These are phyloP conservation scores for Vanessa tameamea DNA, from an alignment of 1,140 invertebrate genomes.

Conservation along the genomic window DNA sequence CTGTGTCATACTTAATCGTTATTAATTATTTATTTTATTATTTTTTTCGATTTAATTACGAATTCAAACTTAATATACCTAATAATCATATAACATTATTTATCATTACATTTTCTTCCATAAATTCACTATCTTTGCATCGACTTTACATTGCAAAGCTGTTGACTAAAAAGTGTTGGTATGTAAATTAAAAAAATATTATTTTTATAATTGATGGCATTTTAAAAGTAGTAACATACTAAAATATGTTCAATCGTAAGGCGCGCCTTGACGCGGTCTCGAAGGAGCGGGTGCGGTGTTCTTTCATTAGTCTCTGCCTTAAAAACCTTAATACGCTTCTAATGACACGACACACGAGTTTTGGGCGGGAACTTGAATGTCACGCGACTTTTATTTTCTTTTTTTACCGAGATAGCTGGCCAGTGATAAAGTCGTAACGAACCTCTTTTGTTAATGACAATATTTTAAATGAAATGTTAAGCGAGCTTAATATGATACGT, in stretches of 20 bases:
- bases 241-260: constrained; percentile 13
- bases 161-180: background rate
- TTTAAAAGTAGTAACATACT: background rate
- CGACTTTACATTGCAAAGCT: background rate
- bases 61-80: background rate
- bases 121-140: too few species aligned
- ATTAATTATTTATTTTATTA: constrained; percentile 1
- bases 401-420: constrained; percentile 40
- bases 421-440: constrained; percentile 32
- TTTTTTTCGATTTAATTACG: background rate
- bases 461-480: constrained; percentile 10
- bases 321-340: constrained; percentile 72
- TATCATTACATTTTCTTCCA: too few species aligned
- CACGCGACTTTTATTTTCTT: constrained; percentile 54
- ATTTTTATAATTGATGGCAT: background rate
- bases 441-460: constrained; percentile 22
- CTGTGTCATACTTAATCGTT: constrained; percentile 10
- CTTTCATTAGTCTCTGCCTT: constrained; percentile 71
- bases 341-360: constrained; percentile 71
- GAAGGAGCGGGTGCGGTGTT: constrained; percentile 72
- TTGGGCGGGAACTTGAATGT: constrained; percentile 51
- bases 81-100: background rate
- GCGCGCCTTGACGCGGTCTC: constrained; percentile 65
- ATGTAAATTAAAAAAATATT: background rate
- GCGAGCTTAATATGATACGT: constrained; percentile 1